These are phyloP conservation scores for Fukomys damarensis DNA, from an alignment of 2,113 vertebrate species.

Conservation along the genomic window DNA sequence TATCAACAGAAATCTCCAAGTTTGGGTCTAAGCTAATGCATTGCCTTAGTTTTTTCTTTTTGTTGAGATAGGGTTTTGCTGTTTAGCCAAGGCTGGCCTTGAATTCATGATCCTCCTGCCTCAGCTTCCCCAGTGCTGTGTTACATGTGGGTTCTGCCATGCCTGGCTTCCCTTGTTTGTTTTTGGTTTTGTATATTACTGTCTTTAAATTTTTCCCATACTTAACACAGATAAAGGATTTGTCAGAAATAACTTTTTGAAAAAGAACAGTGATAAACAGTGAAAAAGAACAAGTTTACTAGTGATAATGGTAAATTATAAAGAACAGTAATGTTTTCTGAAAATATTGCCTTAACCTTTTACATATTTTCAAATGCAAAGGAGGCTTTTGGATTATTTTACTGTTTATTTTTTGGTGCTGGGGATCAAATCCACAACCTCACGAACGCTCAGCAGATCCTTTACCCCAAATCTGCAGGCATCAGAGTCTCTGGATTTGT, in stretches of 20 bases:
- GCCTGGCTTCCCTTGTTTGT: background rate
- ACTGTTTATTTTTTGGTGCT: background rate
- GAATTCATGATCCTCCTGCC: background rate
- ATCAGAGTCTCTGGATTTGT: constrained; percentile 53
- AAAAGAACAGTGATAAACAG: background rate
- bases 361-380: constrained; percentile 12
- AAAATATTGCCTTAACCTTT: constrained; percentile 38
- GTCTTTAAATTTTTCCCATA: background rate
- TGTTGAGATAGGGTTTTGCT: background rate
- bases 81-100: background rate
- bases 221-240: background rate
- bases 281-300: background rate
- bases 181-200: background rate
- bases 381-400: background rate
- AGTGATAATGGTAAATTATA: constrained; percentile 23
- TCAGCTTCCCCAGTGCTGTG: background rate
- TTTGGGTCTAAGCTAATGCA: background rate
- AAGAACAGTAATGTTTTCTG: constrained; percentile 15
- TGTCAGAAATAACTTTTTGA: constrained; percentile 21
- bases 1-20: background rate
- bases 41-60: background rate
- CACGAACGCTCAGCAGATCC: no score
- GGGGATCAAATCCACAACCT: background rate
- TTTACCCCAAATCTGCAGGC: background rate
- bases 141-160: no score